These are phyloP conservation scores for Synodontis membranacea DNA, from an alignment of 2,113 vertebrate genomes.

Conservation along the genomic window DNA sequence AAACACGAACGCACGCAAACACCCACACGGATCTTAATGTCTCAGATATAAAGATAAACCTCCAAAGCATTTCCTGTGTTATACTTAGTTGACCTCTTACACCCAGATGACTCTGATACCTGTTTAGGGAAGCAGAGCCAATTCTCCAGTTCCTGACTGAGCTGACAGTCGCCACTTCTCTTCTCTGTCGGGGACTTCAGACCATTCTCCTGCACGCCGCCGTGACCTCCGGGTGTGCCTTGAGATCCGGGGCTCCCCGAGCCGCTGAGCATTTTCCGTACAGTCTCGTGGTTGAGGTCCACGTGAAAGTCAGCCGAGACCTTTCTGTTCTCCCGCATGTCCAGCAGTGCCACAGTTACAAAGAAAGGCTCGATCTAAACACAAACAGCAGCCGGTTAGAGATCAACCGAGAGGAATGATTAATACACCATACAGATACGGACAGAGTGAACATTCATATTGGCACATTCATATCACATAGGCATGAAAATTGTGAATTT, in stretches of 20 bases:
- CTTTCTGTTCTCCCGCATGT: slow-evolving; percentile 86
- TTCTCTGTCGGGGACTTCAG: slow-evolving; percentile 67
- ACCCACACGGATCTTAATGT: not conserved
- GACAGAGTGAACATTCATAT: not conserved
- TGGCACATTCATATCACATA: not conserved
- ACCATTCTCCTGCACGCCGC: slow-evolving; percentile 81
- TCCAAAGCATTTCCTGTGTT: slow-evolving; percentile 10
- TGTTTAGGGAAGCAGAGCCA: slow-evolving; percentile 94
- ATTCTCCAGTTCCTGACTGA: slow-evolving; percentile 81
- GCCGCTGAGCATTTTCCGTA: slow-evolving; percentile 85
- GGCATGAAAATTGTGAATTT: not conserved
- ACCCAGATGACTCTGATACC: slow-evolving; percentile 66
- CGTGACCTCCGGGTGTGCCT: slow-evolving; percentile 7
- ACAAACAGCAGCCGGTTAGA: not conserved
- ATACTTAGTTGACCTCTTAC: not conserved
- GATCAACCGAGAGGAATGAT: not conserved
- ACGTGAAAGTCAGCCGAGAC: slow-evolving; percentile 95
- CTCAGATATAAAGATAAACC: slow-evolving; percentile 1
- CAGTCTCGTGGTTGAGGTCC: slow-evolving; percentile 86
- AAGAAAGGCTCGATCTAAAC: slow-evolving; percentile 94
- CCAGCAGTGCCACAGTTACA: slow-evolving; percentile 85
- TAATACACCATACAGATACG: not conserved
- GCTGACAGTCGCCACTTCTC: slow-evolving; percentile 78
- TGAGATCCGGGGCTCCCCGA: slow-evolving; percentile 49
- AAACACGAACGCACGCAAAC: slow-evolving; percentile 17